Percentiles rank a stretch among this genome's conserved stretches.
phyloP scores from a whole-genome alignment of 2,797 vertebrate species.

The Adelosebastes latens region DNA sequence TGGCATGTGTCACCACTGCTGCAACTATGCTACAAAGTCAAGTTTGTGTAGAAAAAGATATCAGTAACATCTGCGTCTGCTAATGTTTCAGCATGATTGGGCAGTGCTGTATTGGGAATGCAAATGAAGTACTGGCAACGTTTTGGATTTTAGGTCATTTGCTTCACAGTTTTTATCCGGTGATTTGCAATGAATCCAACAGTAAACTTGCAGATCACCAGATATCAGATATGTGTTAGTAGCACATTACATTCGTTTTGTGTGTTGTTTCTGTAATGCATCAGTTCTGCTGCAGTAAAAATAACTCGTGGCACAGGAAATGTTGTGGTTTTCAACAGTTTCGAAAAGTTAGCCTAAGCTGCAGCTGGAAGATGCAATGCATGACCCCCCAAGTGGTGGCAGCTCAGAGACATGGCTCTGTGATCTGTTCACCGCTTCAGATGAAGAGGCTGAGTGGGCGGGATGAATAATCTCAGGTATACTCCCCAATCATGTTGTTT shows the following conservation, averaged over 20 bases:
- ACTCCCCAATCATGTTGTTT: background rate
- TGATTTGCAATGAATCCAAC: background rate
- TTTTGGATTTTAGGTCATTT: background rate
- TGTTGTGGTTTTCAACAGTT: slow-evolving; percentile 51
- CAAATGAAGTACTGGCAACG: background rate
- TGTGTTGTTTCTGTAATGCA: slow-evolving; percentile 5
- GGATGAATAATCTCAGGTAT: background rate
- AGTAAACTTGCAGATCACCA: background rate
- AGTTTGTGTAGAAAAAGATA: background rate
- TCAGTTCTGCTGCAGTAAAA: slow-evolving; percentile 41
- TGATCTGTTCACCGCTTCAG: slow-evolving; percentile 1
- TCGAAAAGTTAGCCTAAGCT: background rate
- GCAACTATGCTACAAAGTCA: slow-evolving; percentile 37
- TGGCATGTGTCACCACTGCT: slow-evolving; percentile 54
- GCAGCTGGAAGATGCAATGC: slow-evolving; percentile 47
- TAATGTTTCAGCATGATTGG: background rate
- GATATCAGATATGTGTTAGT: background rate
- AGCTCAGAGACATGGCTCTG: background rate
- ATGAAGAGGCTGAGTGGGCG: background rate
- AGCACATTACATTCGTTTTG: background rate
- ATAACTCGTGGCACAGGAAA: slow-evolving; percentile 57
- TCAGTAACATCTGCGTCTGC: slow-evolving; percentile 10
- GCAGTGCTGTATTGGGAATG: background rate
- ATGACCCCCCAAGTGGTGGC: background rate
- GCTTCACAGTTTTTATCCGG: background rate